These are phyloP conservation scores for Leptinotarsa undecemlineata DNA, from an alignment of 1,140 invertebrate species.

Conservation along the genomic window DNA sequence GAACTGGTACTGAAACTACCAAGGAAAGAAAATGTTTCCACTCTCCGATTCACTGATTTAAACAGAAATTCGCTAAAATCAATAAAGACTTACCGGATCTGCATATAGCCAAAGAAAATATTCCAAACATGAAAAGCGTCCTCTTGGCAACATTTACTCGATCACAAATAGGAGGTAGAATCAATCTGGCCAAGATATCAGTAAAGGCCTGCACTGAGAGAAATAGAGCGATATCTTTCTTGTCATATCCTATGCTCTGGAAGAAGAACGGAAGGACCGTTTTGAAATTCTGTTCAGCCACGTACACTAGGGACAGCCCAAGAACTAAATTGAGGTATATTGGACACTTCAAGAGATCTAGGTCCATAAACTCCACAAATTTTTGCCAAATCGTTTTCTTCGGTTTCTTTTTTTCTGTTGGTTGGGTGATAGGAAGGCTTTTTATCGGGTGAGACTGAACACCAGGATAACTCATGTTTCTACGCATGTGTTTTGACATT, in stretches of 20 bases:
- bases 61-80: too few relatives aligned
- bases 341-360: constrained; percentile 56
- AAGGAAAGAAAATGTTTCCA: too few relatives aligned
- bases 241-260: constrained; percentile 65
- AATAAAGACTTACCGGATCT: constrained; percentile 66
- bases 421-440: constrained; percentile 39
- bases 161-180: constrained; percentile 73
- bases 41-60: too few relatives aligned
- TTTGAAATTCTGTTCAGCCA: constrained; percentile 75
- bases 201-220: constrained; percentile 73
- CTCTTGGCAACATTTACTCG: constrained; percentile 66
- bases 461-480: constrained; percentile 53
- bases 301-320: constrained; percentile 72
- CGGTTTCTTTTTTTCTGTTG: constrained; percentile 37
- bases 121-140: constrained; percentile 68
- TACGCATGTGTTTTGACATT: constrained; percentile 34
- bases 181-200: constrained; percentile 70
- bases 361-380: constrained; percentile 52
- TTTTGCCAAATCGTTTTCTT: constrained; percentile 50
- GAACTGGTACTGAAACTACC: too few relatives aligned
- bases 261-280: constrained; percentile 77
- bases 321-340: constrained; percentile 72
- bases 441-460: constrained; percentile 49
- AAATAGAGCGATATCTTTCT: constrained; percentile 69
- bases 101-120: constrained; percentile 68